Evolutionary conservation across 2,797 vertebrate species (phyloP).

Genomic region (Tarsius wallacei): DNA sequence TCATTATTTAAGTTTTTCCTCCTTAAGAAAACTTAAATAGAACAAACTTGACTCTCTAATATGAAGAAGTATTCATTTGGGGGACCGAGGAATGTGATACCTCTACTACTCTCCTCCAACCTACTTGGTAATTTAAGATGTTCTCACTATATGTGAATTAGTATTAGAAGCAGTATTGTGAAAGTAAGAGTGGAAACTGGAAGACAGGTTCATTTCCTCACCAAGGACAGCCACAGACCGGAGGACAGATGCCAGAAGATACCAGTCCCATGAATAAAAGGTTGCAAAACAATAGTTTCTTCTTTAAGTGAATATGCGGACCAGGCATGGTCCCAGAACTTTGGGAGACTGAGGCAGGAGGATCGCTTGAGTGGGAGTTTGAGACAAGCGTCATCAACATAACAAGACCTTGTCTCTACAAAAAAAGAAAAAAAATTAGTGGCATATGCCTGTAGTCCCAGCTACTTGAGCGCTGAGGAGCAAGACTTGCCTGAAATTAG

Average conservation of each 20-base stretch:
- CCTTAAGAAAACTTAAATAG: not conserved
- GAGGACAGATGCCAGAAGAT: not conserved
- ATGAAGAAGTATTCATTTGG: not conserved
- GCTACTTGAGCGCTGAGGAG: too few species aligned
- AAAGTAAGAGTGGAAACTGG: not conserved
- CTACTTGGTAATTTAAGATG: not conserved
- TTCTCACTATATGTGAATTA: not conserved
- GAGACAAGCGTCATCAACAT: too few species aligned
- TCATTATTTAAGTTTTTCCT: not conserved
- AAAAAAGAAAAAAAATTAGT: too few species aligned
- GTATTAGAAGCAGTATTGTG: not conserved
- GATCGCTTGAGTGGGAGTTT: too few species aligned
- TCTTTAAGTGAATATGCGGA: not conserved
- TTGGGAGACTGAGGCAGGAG: too few species aligned
- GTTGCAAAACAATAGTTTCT: not conserved
- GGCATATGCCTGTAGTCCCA: too few species aligned
- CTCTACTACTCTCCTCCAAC: not conserved
- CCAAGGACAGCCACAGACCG: not conserved
- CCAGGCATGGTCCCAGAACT: too few species aligned
- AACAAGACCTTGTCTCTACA: too few species aligned
- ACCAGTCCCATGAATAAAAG: not conserved
- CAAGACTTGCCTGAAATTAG: too few species aligned
- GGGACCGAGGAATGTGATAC: not conserved
- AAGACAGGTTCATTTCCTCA: not conserved
- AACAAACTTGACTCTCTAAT: not conserved